Evolutionary conservation across 2,888 invertebrate species (phyloP).

Genomic region (Drosophila tanythrix): DNA sequence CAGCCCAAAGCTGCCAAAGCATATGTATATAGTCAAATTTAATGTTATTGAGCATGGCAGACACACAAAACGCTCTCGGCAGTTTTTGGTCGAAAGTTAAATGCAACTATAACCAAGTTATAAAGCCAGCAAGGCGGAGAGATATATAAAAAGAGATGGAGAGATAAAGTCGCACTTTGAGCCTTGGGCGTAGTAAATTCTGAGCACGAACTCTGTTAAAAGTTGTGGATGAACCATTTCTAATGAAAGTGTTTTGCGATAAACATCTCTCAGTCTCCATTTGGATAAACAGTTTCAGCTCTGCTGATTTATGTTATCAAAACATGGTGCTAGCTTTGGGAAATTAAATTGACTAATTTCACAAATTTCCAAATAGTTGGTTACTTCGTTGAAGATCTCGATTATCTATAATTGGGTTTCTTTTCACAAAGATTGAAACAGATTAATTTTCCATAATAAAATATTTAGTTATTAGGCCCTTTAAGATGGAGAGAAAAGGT

Average conservation of each 20-base stretch:
- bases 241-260: conserved; percentile 54
- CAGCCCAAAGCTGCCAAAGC: conserved; percentile 18
- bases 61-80: conserved; percentile 24
- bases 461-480: too few relatives aligned
- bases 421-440: neutral
- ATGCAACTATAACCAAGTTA: conserved; percentile 30
- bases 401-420: neutral
- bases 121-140: conserved; percentile 5
- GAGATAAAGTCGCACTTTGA: conserved; percentile 3
- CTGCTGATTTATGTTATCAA: neutral
- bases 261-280: conserved; percentile 21
- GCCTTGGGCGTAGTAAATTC: conserved; percentile 20
- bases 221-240: conserved; percentile 40
- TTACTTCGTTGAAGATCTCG: neutral
- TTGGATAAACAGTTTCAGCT: conserved; percentile 2
- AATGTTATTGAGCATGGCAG: conserved; percentile 27
- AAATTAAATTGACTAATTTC: conserved; percentile 5
- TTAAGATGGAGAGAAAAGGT: too few relatives aligned
- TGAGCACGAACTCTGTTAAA: conserved; percentile 26
- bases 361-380: neutral
- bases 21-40: conserved; percentile 24
- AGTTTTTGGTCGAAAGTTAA: conserved; percentile 22
- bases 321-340: neutral
- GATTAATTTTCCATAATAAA: neutral
- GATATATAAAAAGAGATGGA: conserved; percentile 3